Percentiles rank a stretch among this genome's conserved stretches.
Evolutionary conservation across 2,888 invertebrate genomes (phyloP).

Genomic region (Sericinus montela): DNA sequence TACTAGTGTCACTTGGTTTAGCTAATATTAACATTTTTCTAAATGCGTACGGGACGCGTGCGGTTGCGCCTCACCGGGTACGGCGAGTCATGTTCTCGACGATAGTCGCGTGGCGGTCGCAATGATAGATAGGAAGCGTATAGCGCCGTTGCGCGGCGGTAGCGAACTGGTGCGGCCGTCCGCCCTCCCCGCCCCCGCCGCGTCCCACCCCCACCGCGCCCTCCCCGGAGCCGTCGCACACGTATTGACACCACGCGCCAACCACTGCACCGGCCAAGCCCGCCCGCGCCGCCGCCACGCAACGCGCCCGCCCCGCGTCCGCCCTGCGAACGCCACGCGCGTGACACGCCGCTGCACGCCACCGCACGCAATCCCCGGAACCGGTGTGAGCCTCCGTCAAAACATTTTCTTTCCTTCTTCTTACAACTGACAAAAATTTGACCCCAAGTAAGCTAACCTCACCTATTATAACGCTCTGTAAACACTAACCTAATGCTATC

Average conservation of each 20-base stretch:
- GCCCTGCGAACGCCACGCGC: conserved; percentile 28
- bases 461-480: neutral
- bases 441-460: conserved; percentile 21
- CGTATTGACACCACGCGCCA: conserved; percentile 68
- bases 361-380: conserved; percentile 37
- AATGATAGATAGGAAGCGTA: conserved; percentile 49
- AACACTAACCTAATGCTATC: conserved; percentile 24
- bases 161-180: conserved; percentile 56
- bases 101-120: conserved; percentile 58
- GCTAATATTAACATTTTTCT: too few species aligned
- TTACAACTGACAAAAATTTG: conserved; percentile 39
- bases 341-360: conserved; percentile 19
- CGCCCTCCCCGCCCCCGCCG: conserved; percentile 34
- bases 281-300: conserved; percentile 33
- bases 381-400: conserved; percentile 34
- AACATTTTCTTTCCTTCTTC: conserved; percentile 43
- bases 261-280: conserved; percentile 57
- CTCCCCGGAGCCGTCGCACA: conserved; percentile 41
- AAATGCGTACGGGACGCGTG: conserved; percentile 49
- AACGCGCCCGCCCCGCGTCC: conserved; percentile 36
- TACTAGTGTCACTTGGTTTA: too few species aligned
- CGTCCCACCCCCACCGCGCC: conserved; percentile 29
- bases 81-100: conserved; percentile 61
- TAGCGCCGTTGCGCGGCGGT: conserved; percentile 53
- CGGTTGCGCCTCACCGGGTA: conserved; percentile 61